These are phyloP conservation scores for Dryoscopus gambensis DNA, from an alignment of 2,113 vertebrate genomes.

Conservation along the genomic window DNA sequence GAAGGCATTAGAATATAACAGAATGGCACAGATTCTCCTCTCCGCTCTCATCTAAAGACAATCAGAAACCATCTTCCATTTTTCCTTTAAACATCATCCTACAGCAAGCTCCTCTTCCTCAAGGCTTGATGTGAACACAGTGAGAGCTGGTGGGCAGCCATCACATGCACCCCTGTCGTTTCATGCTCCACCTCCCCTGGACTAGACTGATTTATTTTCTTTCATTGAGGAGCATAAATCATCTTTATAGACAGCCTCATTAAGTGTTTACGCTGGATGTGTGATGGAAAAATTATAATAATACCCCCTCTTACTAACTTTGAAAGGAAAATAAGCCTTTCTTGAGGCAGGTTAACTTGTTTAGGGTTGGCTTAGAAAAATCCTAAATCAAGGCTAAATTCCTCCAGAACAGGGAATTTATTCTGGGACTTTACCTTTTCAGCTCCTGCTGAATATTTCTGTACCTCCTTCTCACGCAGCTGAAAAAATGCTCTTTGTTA, in stretches of 20 bases:
- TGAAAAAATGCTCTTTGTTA: not conserved
- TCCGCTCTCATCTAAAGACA: not conserved
- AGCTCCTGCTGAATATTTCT: not conserved
- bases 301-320: not conserved
- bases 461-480: not conserved
- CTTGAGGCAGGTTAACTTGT: not conserved
- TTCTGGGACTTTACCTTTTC: not conserved
- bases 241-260: not conserved
- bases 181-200: not conserved
- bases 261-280: not conserved
- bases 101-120: not conserved
- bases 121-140: not conserved
- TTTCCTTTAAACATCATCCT: not conserved
- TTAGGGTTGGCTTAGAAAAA: not conserved
- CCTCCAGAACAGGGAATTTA: not conserved
- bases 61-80: not conserved
- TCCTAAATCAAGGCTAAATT: not conserved
- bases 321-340: not conserved
- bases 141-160: not conserved
- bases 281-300: not conserved
- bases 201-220: not conserved
- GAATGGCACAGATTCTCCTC: not conserved
- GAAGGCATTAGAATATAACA: accelerated
- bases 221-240: not conserved
- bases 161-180: not conserved